Evolutionary conservation across 2,797 vertebrate genomes (phyloP).

Genomic region (Tapirus indicus): DNA sequence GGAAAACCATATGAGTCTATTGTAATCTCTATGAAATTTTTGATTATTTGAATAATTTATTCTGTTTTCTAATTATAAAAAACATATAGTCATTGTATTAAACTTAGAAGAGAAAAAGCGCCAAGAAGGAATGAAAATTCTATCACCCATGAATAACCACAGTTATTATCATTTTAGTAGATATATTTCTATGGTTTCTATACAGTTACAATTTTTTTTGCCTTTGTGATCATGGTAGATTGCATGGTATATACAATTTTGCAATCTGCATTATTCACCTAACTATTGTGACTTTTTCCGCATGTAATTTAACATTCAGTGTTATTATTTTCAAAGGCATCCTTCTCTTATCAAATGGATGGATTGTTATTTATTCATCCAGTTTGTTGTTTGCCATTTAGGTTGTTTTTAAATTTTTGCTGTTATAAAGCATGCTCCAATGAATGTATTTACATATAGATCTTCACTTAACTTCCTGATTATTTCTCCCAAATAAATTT

Average conservation of each 20-base stretch:
- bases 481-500: slow-evolving; percentile 8
- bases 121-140: neutral
- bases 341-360: neutral
- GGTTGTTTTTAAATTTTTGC: neutral
- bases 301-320: neutral
- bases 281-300: neutral
- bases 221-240: neutral
- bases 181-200: neutral
- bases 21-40: neutral
- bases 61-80: slow-evolving; percentile 44
- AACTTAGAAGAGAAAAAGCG: slow-evolving; percentile 19
- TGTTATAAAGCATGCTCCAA: neutral
- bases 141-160: neutral
- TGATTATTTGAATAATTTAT: neutral
- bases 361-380: neutral
- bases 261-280: neutral
- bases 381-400: neutral
- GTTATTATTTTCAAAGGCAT: slow-evolving; percentile 1
- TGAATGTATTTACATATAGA: neutral
- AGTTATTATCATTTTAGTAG: slow-evolving; percentile 23
- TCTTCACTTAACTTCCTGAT: neutral
- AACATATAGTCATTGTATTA: neutral
- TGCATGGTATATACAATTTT: neutral
- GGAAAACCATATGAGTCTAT: neutral
- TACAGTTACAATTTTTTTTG: neutral